phyloP scores from a whole-genome alignment of 2,113 vertebrate genomes.

The Cavia aperea region DNA sequence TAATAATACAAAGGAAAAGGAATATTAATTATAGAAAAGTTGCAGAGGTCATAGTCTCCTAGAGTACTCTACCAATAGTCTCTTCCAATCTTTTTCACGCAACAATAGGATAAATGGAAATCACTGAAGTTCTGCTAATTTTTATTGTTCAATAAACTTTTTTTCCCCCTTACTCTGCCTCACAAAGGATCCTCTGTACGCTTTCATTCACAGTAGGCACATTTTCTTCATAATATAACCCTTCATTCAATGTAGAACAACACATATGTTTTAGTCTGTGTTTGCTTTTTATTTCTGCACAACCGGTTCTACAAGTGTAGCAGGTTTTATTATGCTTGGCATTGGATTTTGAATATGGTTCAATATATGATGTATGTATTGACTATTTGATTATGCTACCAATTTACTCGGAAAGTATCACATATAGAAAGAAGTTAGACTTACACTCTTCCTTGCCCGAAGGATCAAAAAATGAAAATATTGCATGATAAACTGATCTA shows the following conservation, averaged over 20 bases:
- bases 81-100: neutral
- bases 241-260: neutral
- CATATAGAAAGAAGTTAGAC: constrained; percentile 1
- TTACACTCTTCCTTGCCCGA: neutral
- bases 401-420: constrained; percentile 16
- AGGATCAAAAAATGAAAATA: constrained; percentile 25
- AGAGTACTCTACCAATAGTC: neutral
- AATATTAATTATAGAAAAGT: neutral
- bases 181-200: neutral
- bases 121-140: neutral
- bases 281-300: neutral
- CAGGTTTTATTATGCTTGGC: neutral
- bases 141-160: neutral
- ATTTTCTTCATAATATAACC: neutral
- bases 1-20: neutral
- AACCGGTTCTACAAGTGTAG: neutral
- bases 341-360: neutral
- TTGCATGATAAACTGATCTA: neutral
- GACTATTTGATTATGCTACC: neutral
- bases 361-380: neutral
- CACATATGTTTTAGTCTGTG: neutral
- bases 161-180: neutral
- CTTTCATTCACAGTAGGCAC: neutral
- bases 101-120: neutral
- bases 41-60: neutral